phyloP scores from a whole-genome alignment of 1,140 invertebrate species.

The Formica exsecta region DNA sequence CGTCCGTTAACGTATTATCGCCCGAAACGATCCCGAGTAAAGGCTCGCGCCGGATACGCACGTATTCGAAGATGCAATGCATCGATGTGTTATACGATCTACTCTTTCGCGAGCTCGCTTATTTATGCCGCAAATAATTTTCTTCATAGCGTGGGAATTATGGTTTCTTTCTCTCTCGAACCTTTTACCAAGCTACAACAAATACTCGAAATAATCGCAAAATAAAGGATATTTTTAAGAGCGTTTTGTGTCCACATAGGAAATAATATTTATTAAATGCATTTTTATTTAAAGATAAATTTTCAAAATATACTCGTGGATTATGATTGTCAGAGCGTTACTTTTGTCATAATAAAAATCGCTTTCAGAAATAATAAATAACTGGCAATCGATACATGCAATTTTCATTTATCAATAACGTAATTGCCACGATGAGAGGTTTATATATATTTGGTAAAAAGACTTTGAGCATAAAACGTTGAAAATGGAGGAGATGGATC shows the following conservation, averaged over 20 bases:
- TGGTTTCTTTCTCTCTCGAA: background rate
- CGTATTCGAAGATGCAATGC: conserved; percentile 26
- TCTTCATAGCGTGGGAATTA: background rate
- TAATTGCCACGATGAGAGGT: background rate
- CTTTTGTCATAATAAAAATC: background rate
- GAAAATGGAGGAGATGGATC: background rate
- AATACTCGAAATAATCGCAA: background rate
- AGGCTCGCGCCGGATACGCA: conserved; percentile 15
- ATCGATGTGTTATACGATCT: conserved; percentile 59
- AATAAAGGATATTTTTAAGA: conserved; percentile 1
- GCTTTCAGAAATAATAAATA: conserved; percentile 10
- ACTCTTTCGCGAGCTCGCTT: background rate
- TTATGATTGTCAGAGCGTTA: background rate
- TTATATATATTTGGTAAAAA: background rate
- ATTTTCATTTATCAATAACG: background rate
- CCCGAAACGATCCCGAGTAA: conserved; percentile 55
- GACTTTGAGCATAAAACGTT: background rate
- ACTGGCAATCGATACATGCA: background rate
- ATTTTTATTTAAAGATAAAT: conserved; percentile 9
- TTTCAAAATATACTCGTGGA: background rate
- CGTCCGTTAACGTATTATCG: conserved; percentile 76
- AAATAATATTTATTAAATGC: background rate
- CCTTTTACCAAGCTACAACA: background rate
- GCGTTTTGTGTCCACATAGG: background rate
- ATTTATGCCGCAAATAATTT: conserved; percentile 30